A percentile compares a stretch with the other conserved stretches of the same genome.
Conservation (phyloP, 2,797 vertebrate species). For the Molossus alvarezi region DNA sequence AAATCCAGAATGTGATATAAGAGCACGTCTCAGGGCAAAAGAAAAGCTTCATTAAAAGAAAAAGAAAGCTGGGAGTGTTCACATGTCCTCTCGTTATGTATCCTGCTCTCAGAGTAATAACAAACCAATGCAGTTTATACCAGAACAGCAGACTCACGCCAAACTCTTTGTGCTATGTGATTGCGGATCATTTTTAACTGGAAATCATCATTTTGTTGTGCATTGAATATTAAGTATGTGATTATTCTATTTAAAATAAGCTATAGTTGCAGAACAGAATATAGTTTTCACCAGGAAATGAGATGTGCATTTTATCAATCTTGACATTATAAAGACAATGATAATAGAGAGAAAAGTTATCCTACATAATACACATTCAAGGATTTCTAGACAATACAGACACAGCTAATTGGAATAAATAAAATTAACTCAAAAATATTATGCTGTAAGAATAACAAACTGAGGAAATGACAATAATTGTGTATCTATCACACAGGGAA, state of each 20-base stretch:
- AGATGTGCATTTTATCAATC: background rate
- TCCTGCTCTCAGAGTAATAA: background rate
- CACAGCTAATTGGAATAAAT: background rate
- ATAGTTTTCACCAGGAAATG: background rate
- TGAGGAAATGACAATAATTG: background rate
- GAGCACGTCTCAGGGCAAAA: background rate
- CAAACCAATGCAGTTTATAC: conserved; percentile 3
- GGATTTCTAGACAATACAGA: background rate
- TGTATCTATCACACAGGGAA: background rate
- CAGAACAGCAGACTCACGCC: background rate
- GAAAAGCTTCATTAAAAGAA: background rate
- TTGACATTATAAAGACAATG: background rate
- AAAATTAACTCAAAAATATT: background rate
- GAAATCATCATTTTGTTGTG: background rate
- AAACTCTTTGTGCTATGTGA: background rate
- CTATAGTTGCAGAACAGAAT: conserved; percentile 1
- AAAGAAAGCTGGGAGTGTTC: background rate
- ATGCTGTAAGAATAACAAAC: background rate
- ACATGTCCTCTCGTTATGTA: background rate
- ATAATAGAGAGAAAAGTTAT: background rate
- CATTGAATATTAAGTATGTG: background rate
- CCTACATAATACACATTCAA: background rate
- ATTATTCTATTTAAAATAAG: conserved; percentile 9
- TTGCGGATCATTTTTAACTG: background rate
- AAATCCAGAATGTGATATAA: conserved; percentile 23